These are phyloP conservation scores for Caenorhabditis doughertyi DNA, from an alignment of 2,888 invertebrate genomes.

Conservation along the genomic window DNA sequence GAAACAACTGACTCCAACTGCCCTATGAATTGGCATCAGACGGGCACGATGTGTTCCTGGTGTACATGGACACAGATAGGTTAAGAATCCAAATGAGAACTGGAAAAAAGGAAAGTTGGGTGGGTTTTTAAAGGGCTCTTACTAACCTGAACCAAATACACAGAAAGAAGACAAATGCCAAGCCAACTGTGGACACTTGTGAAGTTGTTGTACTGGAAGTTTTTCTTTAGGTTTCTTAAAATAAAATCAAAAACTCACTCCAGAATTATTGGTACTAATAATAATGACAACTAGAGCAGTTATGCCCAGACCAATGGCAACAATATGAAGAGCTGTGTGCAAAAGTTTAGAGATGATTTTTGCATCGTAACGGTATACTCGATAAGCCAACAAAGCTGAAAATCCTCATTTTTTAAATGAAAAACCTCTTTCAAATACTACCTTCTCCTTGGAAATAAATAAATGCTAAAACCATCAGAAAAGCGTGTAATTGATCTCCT, in stretches of 20 bases:
- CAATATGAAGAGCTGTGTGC: constrained; percentile 71
- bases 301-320: constrained; percentile 68
- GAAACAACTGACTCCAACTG: constrained; percentile 66
- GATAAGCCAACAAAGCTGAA: constrained; percentile 77
- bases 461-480: constrained; percentile 73
- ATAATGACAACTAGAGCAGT: constrained; percentile 69
- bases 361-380: constrained; percentile 73
- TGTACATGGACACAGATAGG: constrained; percentile 70
- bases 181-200: constrained; percentile 76
- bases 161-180: constrained; percentile 70
- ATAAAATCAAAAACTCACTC: constrained; percentile 10
- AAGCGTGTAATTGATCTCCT: constrained; percentile 66
- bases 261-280: constrained; percentile 34
- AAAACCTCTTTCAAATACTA: constrained; percentile 10
- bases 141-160: constrained; percentile 74
- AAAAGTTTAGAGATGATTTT: constrained; percentile 75
- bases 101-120: constrained; percentile 30
- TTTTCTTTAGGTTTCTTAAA: not conserved
- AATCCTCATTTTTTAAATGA: constrained; percentile 4
- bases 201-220: constrained; percentile 67
- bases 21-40: constrained; percentile 73
- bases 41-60: constrained; percentile 62
- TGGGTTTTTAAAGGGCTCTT: not conserved
- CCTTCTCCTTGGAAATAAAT: constrained; percentile 80
- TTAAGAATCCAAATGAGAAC: constrained; percentile 74